Percentiles rank a stretch among this genome's conserved stretches.
Conservation (phyloP, 2,113 vertebrate species). For the Sitta europaea region DNA sequence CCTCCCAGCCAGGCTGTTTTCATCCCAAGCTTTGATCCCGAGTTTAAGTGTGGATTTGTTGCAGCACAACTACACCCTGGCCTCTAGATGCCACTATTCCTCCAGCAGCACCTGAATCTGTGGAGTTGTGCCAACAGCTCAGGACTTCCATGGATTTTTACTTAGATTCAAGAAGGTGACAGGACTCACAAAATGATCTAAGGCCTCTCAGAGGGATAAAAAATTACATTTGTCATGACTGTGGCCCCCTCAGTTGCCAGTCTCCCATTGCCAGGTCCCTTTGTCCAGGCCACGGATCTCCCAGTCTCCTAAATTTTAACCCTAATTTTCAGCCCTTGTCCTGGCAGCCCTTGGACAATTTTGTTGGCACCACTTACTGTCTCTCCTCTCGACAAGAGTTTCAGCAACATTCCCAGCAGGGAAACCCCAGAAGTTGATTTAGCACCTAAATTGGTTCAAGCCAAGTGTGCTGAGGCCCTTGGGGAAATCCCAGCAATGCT, state of each 20-base stretch:
- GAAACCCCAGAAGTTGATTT: not conserved
- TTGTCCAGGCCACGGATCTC: not conserved
- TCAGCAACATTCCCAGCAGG: not conserved
- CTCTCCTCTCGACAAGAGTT: not conserved
- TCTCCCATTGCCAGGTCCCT: not conserved
- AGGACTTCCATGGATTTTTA: not conserved
- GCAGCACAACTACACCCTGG: not conserved
- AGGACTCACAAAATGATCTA: not conserved
- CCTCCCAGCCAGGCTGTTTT: not conserved
- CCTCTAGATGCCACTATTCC: conserved; percentile 33
- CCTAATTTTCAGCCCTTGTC: not conserved
- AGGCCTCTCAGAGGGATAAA: not conserved
- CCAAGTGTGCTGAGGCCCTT: not conserved
- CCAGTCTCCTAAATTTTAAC: not conserved
- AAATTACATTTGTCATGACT: not conserved
- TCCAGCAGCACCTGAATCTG: not conserved
- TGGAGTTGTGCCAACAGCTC: not conserved
- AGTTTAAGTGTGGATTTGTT: not conserved
- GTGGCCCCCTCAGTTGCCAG: not conserved
- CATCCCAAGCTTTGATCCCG: fast-evolving
- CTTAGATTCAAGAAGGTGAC: not conserved
- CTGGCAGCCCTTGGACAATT: not conserved
- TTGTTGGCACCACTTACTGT: not conserved
- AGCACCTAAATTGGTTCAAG: not conserved
- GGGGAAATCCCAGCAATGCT: not conserved